phyloP scores from a whole-genome alignment of 1,140 invertebrate genomes.

The Macrosteles quadrilineatus region DNA sequence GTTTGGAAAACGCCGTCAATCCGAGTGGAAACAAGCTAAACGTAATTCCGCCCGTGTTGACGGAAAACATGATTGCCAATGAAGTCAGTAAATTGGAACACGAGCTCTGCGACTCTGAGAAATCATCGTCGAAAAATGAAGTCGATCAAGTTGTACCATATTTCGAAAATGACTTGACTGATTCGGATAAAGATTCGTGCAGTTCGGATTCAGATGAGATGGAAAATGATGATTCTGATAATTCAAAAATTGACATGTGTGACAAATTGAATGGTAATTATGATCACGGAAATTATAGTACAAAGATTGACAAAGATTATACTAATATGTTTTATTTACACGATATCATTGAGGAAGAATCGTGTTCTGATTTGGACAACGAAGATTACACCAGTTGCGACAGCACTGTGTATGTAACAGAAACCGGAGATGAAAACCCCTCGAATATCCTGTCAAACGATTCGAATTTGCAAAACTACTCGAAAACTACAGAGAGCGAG shows the following conservation, averaged over 20 bases:
- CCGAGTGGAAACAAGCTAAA: neutral
- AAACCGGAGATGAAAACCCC: neutral
- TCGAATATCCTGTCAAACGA: neutral
- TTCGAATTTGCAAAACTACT: neutral
- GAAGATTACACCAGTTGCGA: constrained; percentile 9
- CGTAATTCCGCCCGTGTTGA: neutral
- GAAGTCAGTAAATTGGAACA: neutral
- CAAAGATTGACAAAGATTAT: neutral
- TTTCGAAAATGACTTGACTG: neutral
- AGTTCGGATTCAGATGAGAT: neutral
- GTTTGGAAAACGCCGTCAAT: neutral
- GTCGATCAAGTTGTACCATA: neutral
- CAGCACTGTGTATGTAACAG: neutral
- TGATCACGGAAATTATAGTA: no score
- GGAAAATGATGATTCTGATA: neutral
- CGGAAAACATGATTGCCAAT: neutral
- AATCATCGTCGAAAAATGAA: neutral
- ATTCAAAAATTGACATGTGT: no score
- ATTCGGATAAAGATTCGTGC: neutral
- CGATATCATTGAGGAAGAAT: constrained; percentile 12
- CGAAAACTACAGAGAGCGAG: constrained; percentile 1
- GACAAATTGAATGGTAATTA: no score
- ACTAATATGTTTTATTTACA: neutral
- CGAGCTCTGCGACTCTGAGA: neutral
- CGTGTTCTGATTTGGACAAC: constrained; percentile 13